Base-by-base conservation (phyloP, 2,113 vertebrate species). In the Cololabis saira region DNA sequence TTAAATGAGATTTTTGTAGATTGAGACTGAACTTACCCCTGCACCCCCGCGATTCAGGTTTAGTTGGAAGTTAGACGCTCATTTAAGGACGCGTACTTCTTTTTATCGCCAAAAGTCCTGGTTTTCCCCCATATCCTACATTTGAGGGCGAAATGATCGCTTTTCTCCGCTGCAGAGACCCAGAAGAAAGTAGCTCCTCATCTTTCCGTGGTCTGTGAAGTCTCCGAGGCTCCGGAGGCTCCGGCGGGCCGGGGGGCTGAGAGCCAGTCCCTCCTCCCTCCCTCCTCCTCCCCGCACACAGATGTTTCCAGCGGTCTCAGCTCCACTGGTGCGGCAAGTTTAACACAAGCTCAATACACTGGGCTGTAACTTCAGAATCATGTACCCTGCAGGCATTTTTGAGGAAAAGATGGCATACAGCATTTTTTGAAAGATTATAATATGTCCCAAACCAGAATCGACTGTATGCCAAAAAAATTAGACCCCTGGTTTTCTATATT, bases 201-300 rank as follows among this genome's bases (percentile, higher is more conserved):
- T 84, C 78, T 78, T 72, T 61, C 1, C n/a, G 65, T 56, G 65
- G 49, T 49, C 57, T 76, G 56, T 22, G 64, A 13, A 57, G 42
- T n/a, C n/a, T n/a, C n/a, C n/a, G 8, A 30, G 21, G 59, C 66
- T 81, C 70, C 47, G 47, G 51, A 70, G 67, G 5, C 49, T 58
- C 63, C 21, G 78, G 67, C 69, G 22, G 33, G 78, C 64, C 69
- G 22, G 33, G 55, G 49, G 67, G 27, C 75, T 83, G 73, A 53
- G 78, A 74, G 81, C 85, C 82, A 71, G 68, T 60, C 67, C 55
- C 51, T 30, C 40, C 40, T 27, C 37, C 65, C 22, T 59, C 27
- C 33, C 62, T 57, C 51, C 11, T 27, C 33, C 62, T 57, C 51
- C 11, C 13, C 41, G 45, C 50, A 43, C 55, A 24, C 60, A 22